Evolutionary conservation across 2,888 invertebrate genomes (phyloP), one percentile per base, ranked within the genome.

Genomic region (Drosophila meridionalis): DNA sequence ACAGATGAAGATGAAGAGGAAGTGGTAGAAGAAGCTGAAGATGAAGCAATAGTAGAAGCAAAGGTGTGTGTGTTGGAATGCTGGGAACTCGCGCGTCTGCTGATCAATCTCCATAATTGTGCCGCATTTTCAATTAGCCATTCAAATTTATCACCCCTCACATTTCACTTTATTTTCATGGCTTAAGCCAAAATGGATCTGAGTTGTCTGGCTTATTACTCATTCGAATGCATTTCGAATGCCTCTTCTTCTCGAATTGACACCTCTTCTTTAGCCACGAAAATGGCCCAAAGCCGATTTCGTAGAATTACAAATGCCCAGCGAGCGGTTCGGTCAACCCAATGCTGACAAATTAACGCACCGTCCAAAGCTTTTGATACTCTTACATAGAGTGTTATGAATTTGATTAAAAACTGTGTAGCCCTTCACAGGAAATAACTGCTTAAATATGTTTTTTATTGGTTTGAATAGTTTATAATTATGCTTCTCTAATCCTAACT

Each of bases 141-240:
- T 68, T 66, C 50, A 73, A 87, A 87, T 89, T 84, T 78, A 84
- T 89, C 82, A 78, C 70, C 55, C 68, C 56, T 53, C 52, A 38
- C 64, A 63, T 63, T 69, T 67, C 32, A 66, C 59, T 55, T 53
- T 52, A 43, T 42, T 56, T 59, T 50, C 57, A 36, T 38, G 55
- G 56, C 58, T 34, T 26, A 45, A 26, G 47, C 47, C 28, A 48
- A 14, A 47, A 47, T 47, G 59, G 36, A 59, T 69, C 42, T 34
- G 38, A 14, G 26, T 43, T 43, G 52, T 20, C 28, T 36, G 67
- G 71, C 71, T 83, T 90, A 90, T 90, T 90, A 87, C 80, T 87
- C 85, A 86, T 88, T 86, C 88, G 86, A 85, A 74, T 84, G 78
- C 87, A 76, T 90, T 90, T 84, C 72, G 69, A 86, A 83, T 38